These are phyloP conservation scores for Anseranas semipalmata DNA, from an alignment of 2,113 vertebrate species.

Conservation along the genomic window DNA sequence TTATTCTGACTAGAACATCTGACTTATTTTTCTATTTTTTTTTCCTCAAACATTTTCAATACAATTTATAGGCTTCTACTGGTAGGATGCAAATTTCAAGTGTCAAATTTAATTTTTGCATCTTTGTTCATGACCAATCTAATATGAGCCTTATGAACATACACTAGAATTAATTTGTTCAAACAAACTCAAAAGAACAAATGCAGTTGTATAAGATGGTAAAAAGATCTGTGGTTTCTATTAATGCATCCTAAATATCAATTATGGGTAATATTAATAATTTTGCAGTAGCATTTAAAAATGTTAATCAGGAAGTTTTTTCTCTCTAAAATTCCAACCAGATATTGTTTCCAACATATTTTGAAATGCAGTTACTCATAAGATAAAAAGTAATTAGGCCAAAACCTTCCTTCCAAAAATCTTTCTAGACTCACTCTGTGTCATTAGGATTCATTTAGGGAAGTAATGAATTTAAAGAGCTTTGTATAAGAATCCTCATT, in stretches of 20 bases:
- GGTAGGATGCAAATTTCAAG: neutral
- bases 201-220: neutral
- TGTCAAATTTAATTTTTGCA: neutral
- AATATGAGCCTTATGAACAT: neutral
- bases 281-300: neutral
- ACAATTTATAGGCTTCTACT: neutral
- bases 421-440: neutral
- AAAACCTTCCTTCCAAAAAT: neutral
- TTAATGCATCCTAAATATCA: neutral
- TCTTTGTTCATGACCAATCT: neutral
- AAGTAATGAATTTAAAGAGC: neutral
- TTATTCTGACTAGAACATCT: neutral
- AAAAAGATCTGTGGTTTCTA: neutral
- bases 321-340: neutral
- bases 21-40: neutral
- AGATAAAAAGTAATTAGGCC: neutral
- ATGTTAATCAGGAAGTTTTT: neutral
- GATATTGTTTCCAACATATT: neutral
- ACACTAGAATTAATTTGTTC: neutral
- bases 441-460: neutral
- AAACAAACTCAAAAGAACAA: neutral
- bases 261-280: neutral
- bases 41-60: neutral
- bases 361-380: neutral
- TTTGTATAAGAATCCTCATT: neutral